Evolutionary conservation across 2,113 vertebrate genomes (phyloP).

Genomic region (Sapayoa aenigma): DNA sequence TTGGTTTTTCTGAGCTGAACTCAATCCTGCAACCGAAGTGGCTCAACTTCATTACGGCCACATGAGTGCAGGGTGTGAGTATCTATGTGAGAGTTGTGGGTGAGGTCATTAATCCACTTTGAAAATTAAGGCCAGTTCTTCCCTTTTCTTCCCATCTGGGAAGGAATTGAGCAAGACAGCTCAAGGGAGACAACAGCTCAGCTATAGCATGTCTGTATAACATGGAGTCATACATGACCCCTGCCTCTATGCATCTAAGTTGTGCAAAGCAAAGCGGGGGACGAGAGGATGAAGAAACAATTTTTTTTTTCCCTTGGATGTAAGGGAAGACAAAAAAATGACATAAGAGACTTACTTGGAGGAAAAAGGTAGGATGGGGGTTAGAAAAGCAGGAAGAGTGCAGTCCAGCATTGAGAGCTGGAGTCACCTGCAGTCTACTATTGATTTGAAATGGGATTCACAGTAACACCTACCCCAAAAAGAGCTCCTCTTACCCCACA

Average conservation of each 20-base stretch:
- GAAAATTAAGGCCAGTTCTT: not conserved
- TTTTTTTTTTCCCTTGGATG: not conserved
- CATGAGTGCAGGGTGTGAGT: fast-evolving
- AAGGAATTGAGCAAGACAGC: not conserved
- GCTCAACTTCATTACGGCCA: fast-evolving
- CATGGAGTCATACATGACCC: not conserved
- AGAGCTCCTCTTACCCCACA: not conserved
- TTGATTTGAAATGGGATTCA: not conserved
- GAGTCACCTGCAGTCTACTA: not conserved
- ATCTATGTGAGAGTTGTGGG: fast-evolving
- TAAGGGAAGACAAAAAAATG: not conserved
- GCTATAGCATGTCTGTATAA: not conserved
- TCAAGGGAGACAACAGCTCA: not conserved
- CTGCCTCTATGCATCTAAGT: not conserved
- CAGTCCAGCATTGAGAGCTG: not conserved
- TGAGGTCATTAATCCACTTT: not conserved
- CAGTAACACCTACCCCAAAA: not conserved
- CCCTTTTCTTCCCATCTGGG: not conserved
- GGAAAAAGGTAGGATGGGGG: not conserved
- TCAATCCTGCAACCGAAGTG: not conserved
- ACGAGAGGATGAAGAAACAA: not conserved
- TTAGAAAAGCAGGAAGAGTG: not conserved
- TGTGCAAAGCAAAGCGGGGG: not conserved
- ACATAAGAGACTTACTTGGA: not conserved
- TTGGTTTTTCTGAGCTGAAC: not conserved